Conservation (phyloP, 2,113 vertebrate species). For the Lophochroa leadbeateri region DNA sequence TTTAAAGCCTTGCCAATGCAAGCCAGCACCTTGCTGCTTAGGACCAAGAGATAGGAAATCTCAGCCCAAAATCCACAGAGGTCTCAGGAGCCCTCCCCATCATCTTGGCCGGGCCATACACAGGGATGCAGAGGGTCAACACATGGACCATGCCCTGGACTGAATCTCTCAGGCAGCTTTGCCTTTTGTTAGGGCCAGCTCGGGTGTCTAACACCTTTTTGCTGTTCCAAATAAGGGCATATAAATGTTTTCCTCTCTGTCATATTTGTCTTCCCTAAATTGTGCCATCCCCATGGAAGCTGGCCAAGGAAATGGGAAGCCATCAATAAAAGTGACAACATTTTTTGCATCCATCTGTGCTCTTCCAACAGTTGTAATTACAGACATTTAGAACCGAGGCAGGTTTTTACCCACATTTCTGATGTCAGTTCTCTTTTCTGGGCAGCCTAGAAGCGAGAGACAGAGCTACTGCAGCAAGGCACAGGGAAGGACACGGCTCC, state of each 20-base stretch:
- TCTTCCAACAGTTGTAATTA: conserved; percentile 22
- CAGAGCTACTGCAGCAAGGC: not conserved
- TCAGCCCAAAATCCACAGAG: not conserved
- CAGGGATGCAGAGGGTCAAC: not conserved
- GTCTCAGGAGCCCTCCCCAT: not conserved
- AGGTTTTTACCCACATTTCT: not conserved
- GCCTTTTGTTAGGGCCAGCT: not conserved
- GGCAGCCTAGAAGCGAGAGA: not conserved
- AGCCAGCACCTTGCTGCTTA: not conserved
- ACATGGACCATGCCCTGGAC: not conserved
- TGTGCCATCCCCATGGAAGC: not conserved
- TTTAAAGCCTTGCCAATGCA: not conserved
- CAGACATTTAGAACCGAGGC: not conserved
- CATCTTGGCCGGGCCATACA: not conserved
- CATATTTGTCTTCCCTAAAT: conserved; percentile 20
- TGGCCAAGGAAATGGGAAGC: conserved; percentile 33
- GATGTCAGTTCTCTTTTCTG: not conserved
- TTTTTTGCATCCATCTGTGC: conserved; percentile 40
- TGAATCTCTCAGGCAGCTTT: not conserved
- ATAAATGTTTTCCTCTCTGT: conserved; percentile 29
- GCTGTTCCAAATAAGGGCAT: not conserved
- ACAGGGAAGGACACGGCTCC: fast-evolving
- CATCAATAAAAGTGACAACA: conserved; percentile 4
- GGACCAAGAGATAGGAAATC: not conserved
- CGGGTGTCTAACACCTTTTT: not conserved